These are phyloP conservation scores for Chloroceryle amazona DNA, from an alignment of 2,797 vertebrate genomes.

Conservation along the genomic window DNA sequence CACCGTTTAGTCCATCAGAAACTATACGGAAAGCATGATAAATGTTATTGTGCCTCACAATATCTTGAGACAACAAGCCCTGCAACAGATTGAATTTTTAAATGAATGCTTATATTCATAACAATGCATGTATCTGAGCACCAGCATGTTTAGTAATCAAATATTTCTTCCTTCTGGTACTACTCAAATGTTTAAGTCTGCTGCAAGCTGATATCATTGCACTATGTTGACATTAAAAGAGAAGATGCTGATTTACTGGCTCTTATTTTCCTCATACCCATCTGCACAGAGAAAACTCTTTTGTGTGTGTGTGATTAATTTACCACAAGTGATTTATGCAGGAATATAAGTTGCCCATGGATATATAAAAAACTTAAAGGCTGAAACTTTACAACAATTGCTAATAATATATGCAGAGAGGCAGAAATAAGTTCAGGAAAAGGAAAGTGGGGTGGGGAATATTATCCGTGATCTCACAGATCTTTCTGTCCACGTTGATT, in stretches of 20 bases:
- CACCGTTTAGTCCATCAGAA: neutral
- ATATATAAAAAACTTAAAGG: neutral
- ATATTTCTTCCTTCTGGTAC: neutral
- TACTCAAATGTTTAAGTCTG: neutral
- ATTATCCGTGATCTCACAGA: neutral
- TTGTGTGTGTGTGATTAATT: neutral
- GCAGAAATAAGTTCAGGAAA: neutral
- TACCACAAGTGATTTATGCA: neutral
- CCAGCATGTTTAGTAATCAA: neutral
- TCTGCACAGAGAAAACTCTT: neutral
- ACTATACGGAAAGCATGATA: neutral
- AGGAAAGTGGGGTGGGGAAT: neutral
- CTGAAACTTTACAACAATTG: neutral
- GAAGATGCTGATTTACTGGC: neutral
- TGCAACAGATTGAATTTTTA: neutral
- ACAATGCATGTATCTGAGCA: neutral
- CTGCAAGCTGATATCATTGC: neutral
- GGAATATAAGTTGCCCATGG: neutral
- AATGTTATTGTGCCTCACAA: neutral
- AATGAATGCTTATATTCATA: constrained; percentile 15
- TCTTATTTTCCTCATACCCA: neutral
- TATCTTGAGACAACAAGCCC: neutral
- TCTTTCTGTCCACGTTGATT: neutral
- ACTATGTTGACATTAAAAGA: neutral
- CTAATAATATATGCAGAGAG: neutral